Base-by-base conservation (phyloP, 2,888 invertebrate species). In the Bimastos eiseni region DNA sequence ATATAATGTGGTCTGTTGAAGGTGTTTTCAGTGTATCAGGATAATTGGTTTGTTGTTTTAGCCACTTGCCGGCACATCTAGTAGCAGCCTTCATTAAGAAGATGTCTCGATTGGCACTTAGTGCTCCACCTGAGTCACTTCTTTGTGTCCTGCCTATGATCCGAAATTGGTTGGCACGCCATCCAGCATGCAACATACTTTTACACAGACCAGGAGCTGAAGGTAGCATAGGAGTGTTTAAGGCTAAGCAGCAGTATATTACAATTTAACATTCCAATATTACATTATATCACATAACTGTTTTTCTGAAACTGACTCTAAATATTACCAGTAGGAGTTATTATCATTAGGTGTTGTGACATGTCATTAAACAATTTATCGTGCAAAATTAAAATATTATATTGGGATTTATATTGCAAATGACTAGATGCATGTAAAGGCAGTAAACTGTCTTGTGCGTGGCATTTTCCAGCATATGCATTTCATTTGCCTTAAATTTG, bases 11-110 rank as follows among this genome's bases (percentile, higher is more conserved):
- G 70, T 13, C 30, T 70, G 70, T 70, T 70, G 30, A n/a, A n/a
- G 70, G 70, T n/a, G 70, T 70, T 70, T 70, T n/a, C 70, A 70
- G 30, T 70, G 70, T 70, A n/a, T 70, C n/a, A 70, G 30, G 70
- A n/a, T 70, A 6, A 70, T 17, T 70, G 70, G 11, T n/a, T 90
- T 92, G 92, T 92, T 91, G 91, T 94, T 95, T 0, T 95, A 97
- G 97, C 0, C 98, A 99, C 96, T 96, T 99, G 92, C 98, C 99
- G 0, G 97, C 98, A 94, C 96, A 97, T 92, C 95, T 99, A 93
- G 98, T 98, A 17, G 98, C 98, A 0, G 98, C 98, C 4, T 99
- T 99, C 95, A 97, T 97, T 3, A 99, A 99, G 95, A 97, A 97
- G 84, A 95, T 98, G 92, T 97, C 98, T 0, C 96, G 98, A 11